Evolutionary conservation across 2,113 vertebrate species (phyloP).

Genomic region (Bucco capensis): DNA sequence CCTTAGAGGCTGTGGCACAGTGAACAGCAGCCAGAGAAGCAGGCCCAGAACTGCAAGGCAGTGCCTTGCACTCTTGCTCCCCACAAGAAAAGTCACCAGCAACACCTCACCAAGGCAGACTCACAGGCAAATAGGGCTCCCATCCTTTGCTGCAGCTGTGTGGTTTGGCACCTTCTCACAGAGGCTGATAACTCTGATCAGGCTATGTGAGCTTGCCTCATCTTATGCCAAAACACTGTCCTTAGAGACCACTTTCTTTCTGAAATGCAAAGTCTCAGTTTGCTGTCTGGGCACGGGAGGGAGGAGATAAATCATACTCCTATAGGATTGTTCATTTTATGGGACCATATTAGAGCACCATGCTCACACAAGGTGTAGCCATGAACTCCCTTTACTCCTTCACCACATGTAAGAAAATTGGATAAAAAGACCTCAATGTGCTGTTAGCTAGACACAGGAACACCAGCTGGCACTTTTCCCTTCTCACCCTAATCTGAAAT

Average conservation of each 20-base stretch:
- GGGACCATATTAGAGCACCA: background rate
- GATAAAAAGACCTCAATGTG: background rate
- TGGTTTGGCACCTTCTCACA: slow-evolving; percentile 3
- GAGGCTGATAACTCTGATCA: background rate
- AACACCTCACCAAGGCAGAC: background rate
- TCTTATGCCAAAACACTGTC: background rate
- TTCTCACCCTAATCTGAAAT: background rate
- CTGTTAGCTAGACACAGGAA: background rate
- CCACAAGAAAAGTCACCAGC: background rate
- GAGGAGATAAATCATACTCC: background rate
- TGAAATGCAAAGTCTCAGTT: background rate
- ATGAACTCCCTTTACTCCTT: background rate
- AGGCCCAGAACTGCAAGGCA: background rate
- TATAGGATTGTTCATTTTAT: background rate
- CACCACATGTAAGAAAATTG: background rate
- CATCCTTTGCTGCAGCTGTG: background rate
- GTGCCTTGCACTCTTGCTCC: background rate
- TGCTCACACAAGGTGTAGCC: background rate
- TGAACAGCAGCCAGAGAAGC: background rate
- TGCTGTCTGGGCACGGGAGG: background rate
- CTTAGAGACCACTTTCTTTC: background rate
- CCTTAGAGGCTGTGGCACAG: background rate
- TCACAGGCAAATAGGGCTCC: background rate
- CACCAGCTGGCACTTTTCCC: background rate
- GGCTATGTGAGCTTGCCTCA: background rate